These are phyloP conservation scores for Parnassius apollo DNA, from an alignment of 2,888 invertebrate genomes.

Conservation along the genomic window DNA sequence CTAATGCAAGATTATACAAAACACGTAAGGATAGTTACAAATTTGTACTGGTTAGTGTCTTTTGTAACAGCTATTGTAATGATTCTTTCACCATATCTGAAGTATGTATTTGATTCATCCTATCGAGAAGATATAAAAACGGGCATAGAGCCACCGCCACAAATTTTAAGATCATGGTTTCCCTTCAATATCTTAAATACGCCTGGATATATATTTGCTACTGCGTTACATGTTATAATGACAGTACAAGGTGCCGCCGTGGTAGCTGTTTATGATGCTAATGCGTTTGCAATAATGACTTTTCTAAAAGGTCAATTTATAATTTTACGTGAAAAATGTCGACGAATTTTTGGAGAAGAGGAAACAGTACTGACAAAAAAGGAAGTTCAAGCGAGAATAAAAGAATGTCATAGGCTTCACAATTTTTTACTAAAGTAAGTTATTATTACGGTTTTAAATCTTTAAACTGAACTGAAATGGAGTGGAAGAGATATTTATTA, in stretches of 20 bases:
- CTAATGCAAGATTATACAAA: constrained; percentile 45
- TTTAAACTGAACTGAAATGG: too few relatives aligned
- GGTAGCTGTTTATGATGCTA: constrained; percentile 51
- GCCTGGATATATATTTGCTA: constrained; percentile 51
- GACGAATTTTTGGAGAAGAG: constrained; percentile 41
- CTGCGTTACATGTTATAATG: constrained; percentile 46
- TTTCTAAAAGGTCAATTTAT: constrained; percentile 59
- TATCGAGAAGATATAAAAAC: constrained; percentile 45
- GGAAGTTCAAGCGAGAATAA: constrained; percentile 44
- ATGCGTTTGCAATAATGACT: constrained; percentile 52
- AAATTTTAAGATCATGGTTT: constrained; percentile 60
- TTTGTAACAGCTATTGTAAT: constrained; percentile 43
- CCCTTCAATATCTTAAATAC: constrained; percentile 55
- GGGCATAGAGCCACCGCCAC: constrained; percentile 50
- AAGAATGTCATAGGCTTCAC: constrained; percentile 59
- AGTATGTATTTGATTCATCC: constrained; percentile 38
- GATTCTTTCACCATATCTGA: constrained; percentile 47
- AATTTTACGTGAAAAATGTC: constrained; percentile 49
- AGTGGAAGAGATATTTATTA: too few relatives aligned
- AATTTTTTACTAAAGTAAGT: constrained; percentile 52
- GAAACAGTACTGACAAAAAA: constrained; percentile 25
- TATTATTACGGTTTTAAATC: constrained; percentile 11
- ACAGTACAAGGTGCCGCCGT: constrained; percentile 48
- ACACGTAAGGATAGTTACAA: constrained; percentile 52
- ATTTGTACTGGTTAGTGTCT: constrained; percentile 49